Conservation (phyloP, 2,797 vertebrate genomes). For the Karalla daura region DNA sequence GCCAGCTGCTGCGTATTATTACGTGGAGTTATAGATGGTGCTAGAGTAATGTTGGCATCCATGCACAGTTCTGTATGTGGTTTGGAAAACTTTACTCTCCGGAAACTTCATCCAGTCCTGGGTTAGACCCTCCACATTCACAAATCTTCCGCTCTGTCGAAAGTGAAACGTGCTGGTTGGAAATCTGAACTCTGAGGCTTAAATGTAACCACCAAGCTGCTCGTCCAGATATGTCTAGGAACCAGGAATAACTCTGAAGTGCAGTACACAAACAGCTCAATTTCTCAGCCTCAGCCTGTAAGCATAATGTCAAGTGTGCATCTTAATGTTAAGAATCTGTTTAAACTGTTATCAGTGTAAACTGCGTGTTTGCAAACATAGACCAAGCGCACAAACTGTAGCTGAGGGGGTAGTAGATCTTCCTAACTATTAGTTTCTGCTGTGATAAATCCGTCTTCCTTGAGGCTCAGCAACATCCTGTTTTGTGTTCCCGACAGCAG, state of each 20-base stretch:
- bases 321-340: too few species aligned
- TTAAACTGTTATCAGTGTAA: too few species aligned
- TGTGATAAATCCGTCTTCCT: not conserved
- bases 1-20: not conserved
- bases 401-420: not conserved
- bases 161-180: not conserved
- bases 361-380: not conserved
- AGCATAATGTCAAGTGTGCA: too few species aligned
- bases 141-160: not conserved
- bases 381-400: not conserved
- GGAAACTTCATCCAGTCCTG: not conserved
- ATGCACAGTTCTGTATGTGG: not conserved
- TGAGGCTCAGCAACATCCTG: not conserved
- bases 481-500: conserved; percentile 69
- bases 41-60: not conserved
- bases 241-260: not conserved
- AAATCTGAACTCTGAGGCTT: not conserved
- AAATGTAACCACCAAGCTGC: not conserved
- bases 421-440: not conserved
- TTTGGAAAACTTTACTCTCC: not conserved
- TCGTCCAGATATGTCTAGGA: not conserved
- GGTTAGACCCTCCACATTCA: not conserved
- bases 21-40: not conserved
- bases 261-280: not conserved
- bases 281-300: not conserved